Conservation (phyloP, 2,797 vertebrate genomes). For the Halcyon badia region DNA sequence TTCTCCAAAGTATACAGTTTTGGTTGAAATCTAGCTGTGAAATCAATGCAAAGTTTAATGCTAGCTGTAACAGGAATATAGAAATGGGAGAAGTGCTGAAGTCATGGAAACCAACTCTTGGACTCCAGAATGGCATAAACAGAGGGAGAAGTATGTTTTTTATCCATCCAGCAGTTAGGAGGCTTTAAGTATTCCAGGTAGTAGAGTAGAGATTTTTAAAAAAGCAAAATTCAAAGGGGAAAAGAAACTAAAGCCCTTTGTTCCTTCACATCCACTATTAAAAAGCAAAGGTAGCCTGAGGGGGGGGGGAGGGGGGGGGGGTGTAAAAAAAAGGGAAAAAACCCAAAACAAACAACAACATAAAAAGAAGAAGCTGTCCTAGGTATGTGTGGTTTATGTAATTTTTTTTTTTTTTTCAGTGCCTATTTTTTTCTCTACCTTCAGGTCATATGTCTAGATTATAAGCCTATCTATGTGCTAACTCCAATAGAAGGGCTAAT, state of each 20-base stretch:
- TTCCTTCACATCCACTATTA: not conserved
- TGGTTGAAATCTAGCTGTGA: not conserved
- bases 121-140: not conserved
- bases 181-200: slow-evolving; percentile 51
- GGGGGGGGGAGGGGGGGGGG: not conserved
- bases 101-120: slow-evolving; percentile 56
- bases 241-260: slow-evolving; percentile 29
- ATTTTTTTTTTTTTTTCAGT: not conserved
- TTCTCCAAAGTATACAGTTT: not conserved
- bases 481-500: not conserved
- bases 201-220: slow-evolving; percentile 18
- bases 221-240: slow-evolving; percentile 37
- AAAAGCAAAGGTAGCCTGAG: slow-evolving; percentile 3
- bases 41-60: slow-evolving; percentile 24
- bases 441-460: not conserved
- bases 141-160: slow-evolving; percentile 53
- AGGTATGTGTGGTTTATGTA: not conserved
- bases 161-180: not conserved
- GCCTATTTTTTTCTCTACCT: not conserved
- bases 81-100: slow-evolving; percentile 10
- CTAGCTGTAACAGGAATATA: not conserved
- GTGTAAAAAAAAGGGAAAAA: not conserved
- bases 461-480: not conserved
- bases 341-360: not conserved
- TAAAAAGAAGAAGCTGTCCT: not conserved